These are phyloP conservation scores for Lordiphosa andalusiaca DNA, from an alignment of 2,888 invertebrate genomes.

Conservation along the genomic window DNA sequence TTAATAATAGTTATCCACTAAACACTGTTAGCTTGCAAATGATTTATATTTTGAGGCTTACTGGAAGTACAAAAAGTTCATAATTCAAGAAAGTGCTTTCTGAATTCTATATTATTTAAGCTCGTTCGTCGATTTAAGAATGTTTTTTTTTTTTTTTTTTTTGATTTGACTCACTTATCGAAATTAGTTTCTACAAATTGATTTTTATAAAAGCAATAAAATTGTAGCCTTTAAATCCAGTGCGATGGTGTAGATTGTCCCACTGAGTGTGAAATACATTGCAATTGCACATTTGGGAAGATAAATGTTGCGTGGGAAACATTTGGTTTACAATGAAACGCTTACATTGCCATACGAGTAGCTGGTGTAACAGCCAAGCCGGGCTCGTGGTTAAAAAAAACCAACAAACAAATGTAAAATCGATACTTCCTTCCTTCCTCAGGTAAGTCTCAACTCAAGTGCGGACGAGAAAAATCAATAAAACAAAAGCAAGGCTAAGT, in stretches of 20 bases:
- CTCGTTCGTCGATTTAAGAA: no score
- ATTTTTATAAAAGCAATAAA: no score
- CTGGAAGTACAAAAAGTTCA: no score
- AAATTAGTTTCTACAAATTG: no score
- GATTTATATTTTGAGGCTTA: no score
- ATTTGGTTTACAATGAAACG: slow-evolving; percentile 1
- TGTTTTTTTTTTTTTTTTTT: no score
- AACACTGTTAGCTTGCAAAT: no score
- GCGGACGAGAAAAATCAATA: slow-evolving; percentile 32
- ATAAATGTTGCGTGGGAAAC: slow-evolving; percentile 3
- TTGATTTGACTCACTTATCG: no score
- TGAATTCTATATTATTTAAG: no score
- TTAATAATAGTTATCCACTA: no score
- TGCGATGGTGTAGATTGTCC: slow-evolving; percentile 13
- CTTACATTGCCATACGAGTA: no score
- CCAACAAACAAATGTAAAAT: slow-evolving; percentile 17
- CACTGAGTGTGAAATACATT: background rate
- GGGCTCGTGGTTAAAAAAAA: background rate
- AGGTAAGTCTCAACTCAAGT: slow-evolving; percentile 22
- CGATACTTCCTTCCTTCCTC: slow-evolving; percentile 32
- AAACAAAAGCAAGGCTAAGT: slow-evolving; percentile 32
- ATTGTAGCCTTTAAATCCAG: background rate
- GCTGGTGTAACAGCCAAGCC: background rate
- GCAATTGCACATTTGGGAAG: slow-evolving; percentile 9
- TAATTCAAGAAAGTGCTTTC: no score